Percentiles rank a stretch among this genome's conserved stretches.
phyloP scores from a whole-genome alignment of 2,797 vertebrate species.

The Mormyrops attenuatus region DNA sequence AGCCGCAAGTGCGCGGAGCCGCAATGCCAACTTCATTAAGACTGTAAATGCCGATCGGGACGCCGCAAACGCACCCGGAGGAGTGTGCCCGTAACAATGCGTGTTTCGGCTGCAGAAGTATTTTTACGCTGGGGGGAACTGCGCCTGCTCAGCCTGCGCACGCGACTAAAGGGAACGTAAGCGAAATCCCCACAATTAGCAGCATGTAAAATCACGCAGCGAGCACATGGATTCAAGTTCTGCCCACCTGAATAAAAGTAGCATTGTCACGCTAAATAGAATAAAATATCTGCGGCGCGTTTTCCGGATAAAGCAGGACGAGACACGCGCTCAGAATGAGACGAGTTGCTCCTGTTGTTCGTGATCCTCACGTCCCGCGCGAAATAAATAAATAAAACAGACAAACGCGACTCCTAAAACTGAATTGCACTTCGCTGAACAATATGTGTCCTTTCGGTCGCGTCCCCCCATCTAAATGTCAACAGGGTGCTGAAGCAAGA shows the following conservation, averaged over 20 bases:
- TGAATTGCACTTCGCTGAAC: neutral
- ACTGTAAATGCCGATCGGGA: neutral
- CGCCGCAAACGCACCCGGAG: neutral
- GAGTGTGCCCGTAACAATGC: neutral
- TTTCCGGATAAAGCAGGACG: neutral
- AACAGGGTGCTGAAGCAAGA: neutral
- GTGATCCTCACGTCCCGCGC: neutral
- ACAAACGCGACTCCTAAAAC: neutral
- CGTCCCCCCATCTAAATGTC: neutral
- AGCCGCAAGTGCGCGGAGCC: neutral
- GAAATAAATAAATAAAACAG: neutral
- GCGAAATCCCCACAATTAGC: slow-evolving; percentile 1
- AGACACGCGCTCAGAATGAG: neutral
- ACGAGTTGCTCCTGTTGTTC: slow-evolving; percentile 3
- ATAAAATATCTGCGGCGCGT: neutral
- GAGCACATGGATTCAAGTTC: slow-evolving; percentile 15
- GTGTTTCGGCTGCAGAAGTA: neutral
- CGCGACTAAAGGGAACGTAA: neutral
- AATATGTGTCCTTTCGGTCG: neutral
- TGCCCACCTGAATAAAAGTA: slow-evolving; percentile 9
- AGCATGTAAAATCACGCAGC: neutral
- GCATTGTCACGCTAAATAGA: neutral
- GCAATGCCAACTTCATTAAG: slow-evolving; percentile 14
- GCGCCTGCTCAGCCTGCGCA: neutral
- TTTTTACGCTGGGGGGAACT: neutral